These are phyloP conservation scores for Crocuta crocuta DNA, from an alignment of 2,113 vertebrate species.

Conservation along the genomic window DNA sequence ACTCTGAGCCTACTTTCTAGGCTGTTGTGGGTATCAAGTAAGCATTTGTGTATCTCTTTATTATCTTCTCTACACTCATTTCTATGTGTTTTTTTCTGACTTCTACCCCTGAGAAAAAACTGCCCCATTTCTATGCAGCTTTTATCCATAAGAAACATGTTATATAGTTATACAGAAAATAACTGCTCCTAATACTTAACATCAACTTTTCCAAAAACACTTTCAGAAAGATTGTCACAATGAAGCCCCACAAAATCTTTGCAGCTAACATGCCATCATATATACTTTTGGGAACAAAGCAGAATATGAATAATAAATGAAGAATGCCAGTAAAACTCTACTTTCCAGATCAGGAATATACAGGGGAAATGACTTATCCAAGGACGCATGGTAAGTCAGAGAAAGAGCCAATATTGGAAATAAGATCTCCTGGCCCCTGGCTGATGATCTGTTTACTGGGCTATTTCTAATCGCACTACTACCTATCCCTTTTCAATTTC, in stretches of 20 bases:
- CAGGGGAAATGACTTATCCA: not conserved
- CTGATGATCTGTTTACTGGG: not conserved
- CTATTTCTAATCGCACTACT: not conserved
- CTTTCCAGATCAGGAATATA: constrained; percentile 27
- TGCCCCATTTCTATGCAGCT: not conserved
- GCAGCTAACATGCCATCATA: not conserved
- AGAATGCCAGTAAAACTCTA: not conserved
- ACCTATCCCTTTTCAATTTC: not conserved
- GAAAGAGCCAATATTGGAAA: not conserved
- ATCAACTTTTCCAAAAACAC: constrained; percentile 47
- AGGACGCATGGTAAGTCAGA: not conserved
- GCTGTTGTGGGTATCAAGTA: not conserved
- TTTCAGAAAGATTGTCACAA: not conserved
- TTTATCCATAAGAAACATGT: constrained; percentile 4
- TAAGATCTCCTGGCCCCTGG: not conserved
- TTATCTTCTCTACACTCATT: constrained; percentile 13
- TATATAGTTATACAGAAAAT: constrained; percentile 10
- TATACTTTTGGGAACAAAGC: not conserved
- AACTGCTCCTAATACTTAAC: not conserved
- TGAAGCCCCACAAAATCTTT: not conserved
- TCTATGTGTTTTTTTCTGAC: not conserved
- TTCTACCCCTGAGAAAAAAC: constrained; percentile 30
- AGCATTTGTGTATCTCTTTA: not conserved
- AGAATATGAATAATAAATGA: constrained; percentile 1
- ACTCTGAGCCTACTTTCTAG: not conserved